Evolutionary conservation across 2,888 invertebrate genomes (phyloP).

Genomic region (Pocota personata): DNA sequence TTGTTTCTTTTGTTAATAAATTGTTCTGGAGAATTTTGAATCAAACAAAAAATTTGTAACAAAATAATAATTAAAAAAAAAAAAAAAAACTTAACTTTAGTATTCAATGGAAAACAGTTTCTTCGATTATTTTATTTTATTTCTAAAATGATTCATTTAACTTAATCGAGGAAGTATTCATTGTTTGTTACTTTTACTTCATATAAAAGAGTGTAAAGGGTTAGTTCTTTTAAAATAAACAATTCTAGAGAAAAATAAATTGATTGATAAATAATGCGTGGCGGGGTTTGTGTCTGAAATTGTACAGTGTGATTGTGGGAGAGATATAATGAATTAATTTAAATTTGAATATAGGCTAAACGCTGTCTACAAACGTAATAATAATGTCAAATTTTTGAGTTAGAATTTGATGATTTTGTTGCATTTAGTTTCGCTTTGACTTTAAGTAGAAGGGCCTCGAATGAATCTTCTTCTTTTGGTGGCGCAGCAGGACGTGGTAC

Average conservation of each 20-base stretch:
- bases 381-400: constrained; percentile 62
- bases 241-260: constrained; percentile 5
- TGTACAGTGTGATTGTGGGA: constrained; percentile 40
- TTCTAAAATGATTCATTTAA: constrained; percentile 40
- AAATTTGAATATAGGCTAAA: constrained; percentile 29
- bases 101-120: constrained; percentile 26
- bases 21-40: constrained; percentile 38
- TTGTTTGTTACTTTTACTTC: constrained; percentile 25
- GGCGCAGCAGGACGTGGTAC: constrained; percentile 77
- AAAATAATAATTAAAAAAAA: constrained; percentile 6
- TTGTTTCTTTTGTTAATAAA: neutral
- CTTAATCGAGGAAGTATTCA: constrained; percentile 22
- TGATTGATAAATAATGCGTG: constrained; percentile 37
- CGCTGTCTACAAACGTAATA: constrained; percentile 2
- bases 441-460: constrained; percentile 80
- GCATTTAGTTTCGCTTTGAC: constrained; percentile 81
- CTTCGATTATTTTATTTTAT: constrained; percentile 23
- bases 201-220: neutral
- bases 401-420: constrained; percentile 76
- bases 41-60: constrained; percentile 20
- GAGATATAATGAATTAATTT: constrained; percentile 28
- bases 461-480: constrained; percentile 80
- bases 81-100: constrained; percentile 36
- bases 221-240: neutral
- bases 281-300: constrained; percentile 41